Percentiles rank a stretch among this genome's conserved stretches.
phyloP scores from a whole-genome alignment of 1,140 invertebrate genomes.

The Battus philenor region DNA sequence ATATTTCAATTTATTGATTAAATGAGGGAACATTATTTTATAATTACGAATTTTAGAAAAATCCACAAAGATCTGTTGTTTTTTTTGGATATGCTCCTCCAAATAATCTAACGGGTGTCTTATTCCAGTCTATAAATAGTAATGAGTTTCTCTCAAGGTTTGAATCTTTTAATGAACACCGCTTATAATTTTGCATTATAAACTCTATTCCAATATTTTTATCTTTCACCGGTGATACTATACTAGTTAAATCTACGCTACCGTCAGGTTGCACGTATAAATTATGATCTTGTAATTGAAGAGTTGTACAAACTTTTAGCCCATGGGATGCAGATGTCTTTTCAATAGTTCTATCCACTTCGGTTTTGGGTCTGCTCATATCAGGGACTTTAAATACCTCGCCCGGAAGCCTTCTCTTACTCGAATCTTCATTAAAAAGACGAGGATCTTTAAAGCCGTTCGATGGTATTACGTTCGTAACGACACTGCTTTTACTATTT shows the following conservation, averaged over 20 bases:
- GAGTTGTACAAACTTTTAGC: constrained; percentile 46
- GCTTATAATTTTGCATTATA: constrained; percentile 55
- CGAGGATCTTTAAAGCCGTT: neutral
- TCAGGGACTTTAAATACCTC: constrained; percentile 52
- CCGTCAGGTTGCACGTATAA: constrained; percentile 54
- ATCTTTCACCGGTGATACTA: constrained; percentile 44
- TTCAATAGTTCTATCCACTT: constrained; percentile 34
- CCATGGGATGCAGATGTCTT: constrained; percentile 47
- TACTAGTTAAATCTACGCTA: constrained; percentile 45
- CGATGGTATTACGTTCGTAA: constrained; percentile 17
- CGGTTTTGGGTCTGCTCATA: constrained; percentile 58
- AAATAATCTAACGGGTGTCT: constrained; percentile 76
- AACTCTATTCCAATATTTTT: constrained; percentile 55
- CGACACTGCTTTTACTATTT: constrained; percentile 33
- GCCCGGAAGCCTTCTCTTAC: constrained; percentile 51
- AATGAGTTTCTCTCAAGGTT: constrained; percentile 32
- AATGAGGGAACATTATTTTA: no score
- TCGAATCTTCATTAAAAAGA: constrained; percentile 35
- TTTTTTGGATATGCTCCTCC: constrained; percentile 75
- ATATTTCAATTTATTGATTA: no score
- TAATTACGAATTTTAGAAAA: constrained; percentile 58
- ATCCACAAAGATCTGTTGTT: constrained; percentile 71
- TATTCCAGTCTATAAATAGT: constrained; percentile 76
- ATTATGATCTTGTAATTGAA: constrained; percentile 37
- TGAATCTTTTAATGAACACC: constrained; percentile 48